These are phyloP conservation scores for Nephrocerus scutellatus DNA, from an alignment of 2,888 invertebrate species.

Conservation along the genomic window DNA sequence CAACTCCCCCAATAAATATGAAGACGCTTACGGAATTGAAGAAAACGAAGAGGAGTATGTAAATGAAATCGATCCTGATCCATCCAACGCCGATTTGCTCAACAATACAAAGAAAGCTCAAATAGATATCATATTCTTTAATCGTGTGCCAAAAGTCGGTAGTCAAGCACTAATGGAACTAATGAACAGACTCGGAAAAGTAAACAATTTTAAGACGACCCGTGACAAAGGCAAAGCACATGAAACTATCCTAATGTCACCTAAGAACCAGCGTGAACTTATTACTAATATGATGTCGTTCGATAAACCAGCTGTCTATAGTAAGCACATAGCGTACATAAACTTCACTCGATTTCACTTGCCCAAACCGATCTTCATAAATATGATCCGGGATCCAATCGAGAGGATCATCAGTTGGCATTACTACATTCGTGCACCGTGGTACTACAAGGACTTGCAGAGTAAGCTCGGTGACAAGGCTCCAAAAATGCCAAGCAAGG, in stretches of 20 bases:
- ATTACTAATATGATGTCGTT: constrained; percentile 60
- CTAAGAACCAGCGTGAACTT: constrained; percentile 66
- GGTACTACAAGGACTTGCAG: constrained; percentile 66
- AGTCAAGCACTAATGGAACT: constrained; percentile 85
- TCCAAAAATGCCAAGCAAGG: constrained; percentile 31
- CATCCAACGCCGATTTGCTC: constrained; percentile 29
- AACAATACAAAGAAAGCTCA: constrained; percentile 42
- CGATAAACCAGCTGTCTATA: constrained; percentile 71
- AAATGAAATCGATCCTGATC: constrained; percentile 18
- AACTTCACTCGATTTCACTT: constrained; percentile 74
- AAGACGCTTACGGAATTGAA: too few species aligned
- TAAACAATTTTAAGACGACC: constrained; percentile 44
- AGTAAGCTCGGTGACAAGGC: constrained; percentile 55
- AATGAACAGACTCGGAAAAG: constrained; percentile 55
- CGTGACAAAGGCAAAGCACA: constrained; percentile 75
- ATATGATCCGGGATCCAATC: constrained; percentile 81
- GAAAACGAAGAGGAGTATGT: too few species aligned
- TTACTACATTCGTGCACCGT: constrained; percentile 80
- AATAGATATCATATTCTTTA: constrained; percentile 74
- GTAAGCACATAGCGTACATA: constrained; percentile 82
- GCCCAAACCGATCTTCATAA: constrained; percentile 81
- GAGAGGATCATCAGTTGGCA: constrained; percentile 89
- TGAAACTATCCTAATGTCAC: constrained; percentile 71
- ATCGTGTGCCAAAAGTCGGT: constrained; percentile 84
- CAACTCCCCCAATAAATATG: too few species aligned